Conservation (phyloP, 1,140 invertebrate genomes). For the Eupeodes corollae region DNA sequence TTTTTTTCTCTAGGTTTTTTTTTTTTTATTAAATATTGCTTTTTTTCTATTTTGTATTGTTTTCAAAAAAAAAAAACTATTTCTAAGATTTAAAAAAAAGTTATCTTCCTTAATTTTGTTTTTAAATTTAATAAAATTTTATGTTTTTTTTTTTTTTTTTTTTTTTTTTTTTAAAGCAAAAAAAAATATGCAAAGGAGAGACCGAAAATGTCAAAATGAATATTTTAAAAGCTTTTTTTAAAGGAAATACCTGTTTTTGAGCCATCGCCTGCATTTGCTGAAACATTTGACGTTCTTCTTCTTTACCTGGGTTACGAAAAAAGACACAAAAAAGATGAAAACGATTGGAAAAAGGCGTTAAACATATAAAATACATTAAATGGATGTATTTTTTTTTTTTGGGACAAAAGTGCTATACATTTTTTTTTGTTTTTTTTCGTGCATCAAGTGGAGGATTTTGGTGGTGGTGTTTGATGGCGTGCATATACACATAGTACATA, state of each 20-base stretch:
- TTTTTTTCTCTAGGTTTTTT: no score
- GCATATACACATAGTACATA: no score
- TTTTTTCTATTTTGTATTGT: no score
- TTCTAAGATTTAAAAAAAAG: neutral
- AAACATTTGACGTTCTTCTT: constrained; percentile 88
- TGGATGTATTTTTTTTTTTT: neutral
- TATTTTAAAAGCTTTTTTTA: neutral
- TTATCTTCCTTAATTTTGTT: constrained; percentile 1
- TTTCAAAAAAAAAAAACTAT: no score
- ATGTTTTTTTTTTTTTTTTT: constrained; percentile 3
- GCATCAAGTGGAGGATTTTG: no score
- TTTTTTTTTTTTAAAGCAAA: constrained; percentile 2
- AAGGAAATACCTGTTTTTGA: constrained; percentile 82
- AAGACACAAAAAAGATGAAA: constrained; percentile 3
- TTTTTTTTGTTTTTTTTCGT: no score
- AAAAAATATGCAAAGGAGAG: neutral
- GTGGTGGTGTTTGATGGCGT: no score
- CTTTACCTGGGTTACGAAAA: constrained; percentile 58
- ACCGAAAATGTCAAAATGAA: neutral
- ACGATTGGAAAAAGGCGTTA: constrained; percentile 10
- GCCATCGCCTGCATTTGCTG: constrained; percentile 92
- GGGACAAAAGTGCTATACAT: neutral
- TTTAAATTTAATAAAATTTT: constrained; percentile 1
- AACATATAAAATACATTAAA: neutral
- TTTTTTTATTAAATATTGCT: no score